Percentiles rank a stretch among this genome's conserved stretches.
Evolutionary conservation across 1,140 invertebrate genomes (phyloP).

Genomic region (Tyrophagus putrescentiae): DNA sequence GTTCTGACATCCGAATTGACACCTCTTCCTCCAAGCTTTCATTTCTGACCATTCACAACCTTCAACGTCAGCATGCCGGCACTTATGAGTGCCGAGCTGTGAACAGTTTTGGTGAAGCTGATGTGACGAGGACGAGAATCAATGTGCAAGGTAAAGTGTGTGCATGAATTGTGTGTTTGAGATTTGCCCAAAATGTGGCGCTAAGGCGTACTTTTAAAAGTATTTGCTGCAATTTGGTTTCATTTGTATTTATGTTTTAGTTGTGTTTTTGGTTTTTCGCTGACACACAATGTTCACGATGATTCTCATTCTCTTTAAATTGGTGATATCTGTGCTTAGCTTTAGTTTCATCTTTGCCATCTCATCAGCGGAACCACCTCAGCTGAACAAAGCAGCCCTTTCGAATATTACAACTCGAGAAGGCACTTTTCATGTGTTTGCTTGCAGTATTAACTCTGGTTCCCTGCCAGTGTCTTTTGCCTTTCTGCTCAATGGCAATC

Average conservation of each 20-base stretch:
- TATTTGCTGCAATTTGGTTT: no score
- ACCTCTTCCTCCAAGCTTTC: no score
- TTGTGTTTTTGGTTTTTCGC: background rate
- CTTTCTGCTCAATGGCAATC: background rate
- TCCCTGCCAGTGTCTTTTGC: background rate
- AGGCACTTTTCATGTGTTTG: background rate
- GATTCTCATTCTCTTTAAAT: background rate
- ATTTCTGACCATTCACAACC: background rate
- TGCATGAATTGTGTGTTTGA: background rate
- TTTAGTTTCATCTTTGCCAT: background rate
- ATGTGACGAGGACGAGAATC: background rate
- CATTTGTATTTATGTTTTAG: no score
- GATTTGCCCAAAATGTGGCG: background rate
- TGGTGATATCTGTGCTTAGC: background rate
- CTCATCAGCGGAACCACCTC: background rate
- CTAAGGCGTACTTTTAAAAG: background rate
- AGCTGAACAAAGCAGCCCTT: background rate
- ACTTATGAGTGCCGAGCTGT: constrained; percentile 21
- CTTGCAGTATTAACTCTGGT: background rate
- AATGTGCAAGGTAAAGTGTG: background rate
- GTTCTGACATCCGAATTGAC: no score
- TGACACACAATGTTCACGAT: background rate
- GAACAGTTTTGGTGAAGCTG: constrained; percentile 14
- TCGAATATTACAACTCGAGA: background rate
- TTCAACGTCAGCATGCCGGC: constrained; percentile 14